Conservation (phyloP, 2,113 vertebrate species). For the Oncorhynchus gorbuscha region DNA sequence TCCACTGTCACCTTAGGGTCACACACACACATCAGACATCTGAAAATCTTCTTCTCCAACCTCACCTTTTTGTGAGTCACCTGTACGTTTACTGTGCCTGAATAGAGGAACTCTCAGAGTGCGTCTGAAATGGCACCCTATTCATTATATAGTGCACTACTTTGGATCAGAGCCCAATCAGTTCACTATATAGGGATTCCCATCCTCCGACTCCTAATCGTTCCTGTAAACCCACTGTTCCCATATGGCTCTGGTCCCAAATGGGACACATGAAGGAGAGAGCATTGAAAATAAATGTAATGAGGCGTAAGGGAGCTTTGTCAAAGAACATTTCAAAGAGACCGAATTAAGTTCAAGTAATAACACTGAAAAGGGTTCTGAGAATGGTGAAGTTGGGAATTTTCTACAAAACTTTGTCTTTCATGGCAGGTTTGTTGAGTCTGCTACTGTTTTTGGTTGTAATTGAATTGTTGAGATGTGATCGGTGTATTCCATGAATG, state of each 20-base stretch:
- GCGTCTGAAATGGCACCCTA: no score
- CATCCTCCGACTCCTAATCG: background rate
- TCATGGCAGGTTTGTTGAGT: background rate
- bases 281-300: background rate
- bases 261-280: no score
- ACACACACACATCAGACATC: background rate
- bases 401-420: background rate
- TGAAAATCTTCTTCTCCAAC: background rate
- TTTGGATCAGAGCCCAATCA: no score
- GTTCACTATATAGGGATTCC: no score
- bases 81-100: background rate
- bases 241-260: background rate
- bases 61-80: background rate
- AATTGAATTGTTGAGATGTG: background rate
- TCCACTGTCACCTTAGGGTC: background rate
- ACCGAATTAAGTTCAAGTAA: background rate
- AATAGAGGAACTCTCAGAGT: background rate
- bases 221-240: background rate
- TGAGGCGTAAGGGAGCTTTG: background rate
- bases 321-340: no score
- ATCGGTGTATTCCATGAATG: background rate
- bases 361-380: background rate
- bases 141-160: no score
- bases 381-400: background rate
- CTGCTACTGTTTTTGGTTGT: background rate